Conservation (phyloP, 2,888 invertebrate species). For the Epiblema foenella region DNA sequence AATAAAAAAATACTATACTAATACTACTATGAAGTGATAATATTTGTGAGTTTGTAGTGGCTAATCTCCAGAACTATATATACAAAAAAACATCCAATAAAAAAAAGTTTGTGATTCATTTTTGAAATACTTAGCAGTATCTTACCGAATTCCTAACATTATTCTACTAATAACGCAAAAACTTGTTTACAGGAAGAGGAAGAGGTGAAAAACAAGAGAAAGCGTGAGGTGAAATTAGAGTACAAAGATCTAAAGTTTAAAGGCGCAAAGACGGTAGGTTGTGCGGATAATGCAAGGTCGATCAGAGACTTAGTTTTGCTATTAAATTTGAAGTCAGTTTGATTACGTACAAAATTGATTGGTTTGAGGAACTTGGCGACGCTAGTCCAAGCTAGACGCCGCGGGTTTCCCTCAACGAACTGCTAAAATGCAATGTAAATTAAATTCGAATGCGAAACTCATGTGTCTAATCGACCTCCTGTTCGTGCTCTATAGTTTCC, state of each 20-base stretch:
- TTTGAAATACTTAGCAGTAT: not conserved
- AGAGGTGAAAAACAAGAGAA: constrained; percentile 44
- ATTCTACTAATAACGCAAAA: not conserved
- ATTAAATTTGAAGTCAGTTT: no score
- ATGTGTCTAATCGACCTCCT: not conserved
- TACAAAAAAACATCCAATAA: no score
- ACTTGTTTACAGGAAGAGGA: constrained; percentile 45
- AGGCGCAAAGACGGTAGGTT: constrained; percentile 54
- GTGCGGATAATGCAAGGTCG: not conserved
- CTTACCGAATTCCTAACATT: not conserved
- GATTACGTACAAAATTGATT: no score
- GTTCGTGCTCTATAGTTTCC: constrained; percentile 9
- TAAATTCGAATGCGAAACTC: not conserved
- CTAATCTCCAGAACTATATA: not conserved
- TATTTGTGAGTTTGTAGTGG: no score
- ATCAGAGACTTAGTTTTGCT: not conserved
- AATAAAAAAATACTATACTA: no score
- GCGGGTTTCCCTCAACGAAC: no score
- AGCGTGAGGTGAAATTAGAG: constrained; percentile 36
- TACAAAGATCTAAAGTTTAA: constrained; percentile 46
- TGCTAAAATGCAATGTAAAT: no score
- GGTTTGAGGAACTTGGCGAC: no score
- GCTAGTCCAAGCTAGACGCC: no score
- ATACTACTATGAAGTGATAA: no score
- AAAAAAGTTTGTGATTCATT: no score